Evolutionary conservation across 1,140 invertebrate genomes (phyloP).

Genomic region (Ladona fulva): DNA sequence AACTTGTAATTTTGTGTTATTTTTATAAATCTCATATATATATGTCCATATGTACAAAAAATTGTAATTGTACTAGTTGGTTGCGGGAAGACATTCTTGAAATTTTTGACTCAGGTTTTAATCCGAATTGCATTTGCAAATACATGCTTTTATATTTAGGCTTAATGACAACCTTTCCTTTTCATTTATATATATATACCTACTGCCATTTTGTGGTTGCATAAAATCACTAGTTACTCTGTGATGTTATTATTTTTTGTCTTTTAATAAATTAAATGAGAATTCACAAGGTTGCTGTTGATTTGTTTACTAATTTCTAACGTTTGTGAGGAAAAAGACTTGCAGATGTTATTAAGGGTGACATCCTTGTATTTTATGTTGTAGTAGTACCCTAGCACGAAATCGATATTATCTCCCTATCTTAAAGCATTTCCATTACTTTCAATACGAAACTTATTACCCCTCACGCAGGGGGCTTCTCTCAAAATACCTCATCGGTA

Average conservation of each 20-base stretch:
- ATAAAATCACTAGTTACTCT: conserved; percentile 10
- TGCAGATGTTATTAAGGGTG: too few relatives aligned
- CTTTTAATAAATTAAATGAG: neutral
- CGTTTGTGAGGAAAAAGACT: too few relatives aligned
- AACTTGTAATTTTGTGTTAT: neutral
- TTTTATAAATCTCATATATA: neutral
- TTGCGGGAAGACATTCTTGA: neutral
- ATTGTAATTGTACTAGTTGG: conserved; percentile 2
- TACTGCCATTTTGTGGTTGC: conserved; percentile 3
- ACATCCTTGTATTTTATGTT: too few relatives aligned
- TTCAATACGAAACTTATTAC: too few relatives aligned
- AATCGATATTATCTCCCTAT: too few relatives aligned
- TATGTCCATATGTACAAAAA: neutral
- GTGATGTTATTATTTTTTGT: conserved; percentile 2
- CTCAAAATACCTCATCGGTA: too few relatives aligned
- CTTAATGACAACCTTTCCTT: neutral
- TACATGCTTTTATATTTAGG: conserved; percentile 7
- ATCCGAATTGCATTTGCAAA: neutral
- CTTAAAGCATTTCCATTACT: too few relatives aligned
- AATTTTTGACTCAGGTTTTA: conserved; percentile 2
- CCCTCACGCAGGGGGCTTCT: too few relatives aligned
- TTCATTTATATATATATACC: neutral
- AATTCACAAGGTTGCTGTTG: neutral
- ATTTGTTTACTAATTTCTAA: too few relatives aligned
- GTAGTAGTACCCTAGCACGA: too few relatives aligned